Evolutionary conservation across 64 coral and sea anemone genomes (phyloP).

Genomic region (Platygyra sinensis): DNA sequence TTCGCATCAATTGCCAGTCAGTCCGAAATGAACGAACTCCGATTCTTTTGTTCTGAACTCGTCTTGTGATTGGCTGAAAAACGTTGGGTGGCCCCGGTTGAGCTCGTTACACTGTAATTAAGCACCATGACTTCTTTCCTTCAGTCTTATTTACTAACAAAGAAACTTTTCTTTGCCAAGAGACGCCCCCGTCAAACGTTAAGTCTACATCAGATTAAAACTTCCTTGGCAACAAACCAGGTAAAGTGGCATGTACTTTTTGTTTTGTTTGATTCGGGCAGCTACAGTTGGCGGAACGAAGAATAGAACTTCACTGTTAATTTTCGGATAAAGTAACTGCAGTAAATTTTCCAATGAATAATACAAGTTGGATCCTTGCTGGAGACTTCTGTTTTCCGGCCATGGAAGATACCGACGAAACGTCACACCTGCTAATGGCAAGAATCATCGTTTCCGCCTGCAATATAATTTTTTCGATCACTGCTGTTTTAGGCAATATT

Average conservation of each 20-base stretch:
- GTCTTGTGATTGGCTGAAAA: too few relatives aligned
- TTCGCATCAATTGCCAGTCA: too few relatives aligned
- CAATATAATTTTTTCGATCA: conserved; percentile 19
- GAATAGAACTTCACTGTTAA: neutral
- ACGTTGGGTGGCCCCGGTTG: too few relatives aligned
- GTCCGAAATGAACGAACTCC: too few relatives aligned
- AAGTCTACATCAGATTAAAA: neutral
- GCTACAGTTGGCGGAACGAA: neutral
- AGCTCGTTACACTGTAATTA: too few relatives aligned
- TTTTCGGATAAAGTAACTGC: neutral
- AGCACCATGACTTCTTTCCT: neutral
- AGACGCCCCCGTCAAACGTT: neutral
- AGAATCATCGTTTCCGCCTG: neutral
- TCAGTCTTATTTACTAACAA: neutral
- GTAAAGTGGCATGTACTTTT: neutral
- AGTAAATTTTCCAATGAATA: neutral
- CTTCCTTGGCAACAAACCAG: neutral
- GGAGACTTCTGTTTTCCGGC: neutral
- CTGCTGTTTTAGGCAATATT: conserved; percentile 29
- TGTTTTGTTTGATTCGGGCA: neutral
- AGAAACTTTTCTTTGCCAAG: neutral
- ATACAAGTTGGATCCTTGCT: neutral
- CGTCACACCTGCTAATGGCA: neutral
- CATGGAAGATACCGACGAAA: neutral
- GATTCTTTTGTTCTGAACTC: too few relatives aligned